A percentile compares a stretch with the other conserved stretches of the same genome.
These are phyloP conservation scores for Masnerella sp. DNA, from an alignment of 2,888 invertebrate species.

Conservation along the genomic window DNA sequence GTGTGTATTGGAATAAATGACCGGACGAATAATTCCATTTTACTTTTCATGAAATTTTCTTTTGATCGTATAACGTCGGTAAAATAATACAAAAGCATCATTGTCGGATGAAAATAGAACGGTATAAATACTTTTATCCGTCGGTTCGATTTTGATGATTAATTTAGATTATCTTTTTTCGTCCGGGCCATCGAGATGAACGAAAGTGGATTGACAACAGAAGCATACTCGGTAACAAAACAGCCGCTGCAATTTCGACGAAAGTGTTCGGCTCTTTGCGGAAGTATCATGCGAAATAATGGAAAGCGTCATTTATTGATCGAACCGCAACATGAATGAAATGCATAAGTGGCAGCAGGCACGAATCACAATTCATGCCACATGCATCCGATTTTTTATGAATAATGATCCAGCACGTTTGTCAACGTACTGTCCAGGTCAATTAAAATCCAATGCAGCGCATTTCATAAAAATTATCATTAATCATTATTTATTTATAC, in stretches of 20 bases:
- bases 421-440: conserved; percentile 1
- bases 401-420: conserved; percentile 3
- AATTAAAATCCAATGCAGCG: conserved; percentile 3
- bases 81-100: too few relatives aligned
- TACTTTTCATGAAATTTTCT: too few relatives aligned
- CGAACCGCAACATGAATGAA: conserved; percentile 43
- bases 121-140: background rate
- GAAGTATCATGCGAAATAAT: conserved; percentile 38
- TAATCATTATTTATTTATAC: too few relatives aligned
- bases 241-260: conserved; percentile 7
- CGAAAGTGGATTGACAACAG: conserved; percentile 31
- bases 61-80: too few relatives aligned
- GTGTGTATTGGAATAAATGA: too few relatives aligned
- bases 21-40: too few relatives aligned
- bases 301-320: conserved; percentile 49
- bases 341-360: conserved; percentile 34
- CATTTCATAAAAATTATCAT: background rate
- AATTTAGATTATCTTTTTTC: conserved; percentile 24
- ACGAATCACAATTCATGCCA: conserved; percentile 26
- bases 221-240: conserved; percentile 33
- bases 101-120: conserved; percentile 11
- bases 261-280: conserved; percentile 31
- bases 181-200: conserved; percentile 19
- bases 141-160: conserved; percentile 13
- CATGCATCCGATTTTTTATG: conserved; percentile 19